These are phyloP conservation scores for Perithous albicinctus DNA, from an alignment of 2,888 invertebrate genomes.

Conservation along the genomic window DNA sequence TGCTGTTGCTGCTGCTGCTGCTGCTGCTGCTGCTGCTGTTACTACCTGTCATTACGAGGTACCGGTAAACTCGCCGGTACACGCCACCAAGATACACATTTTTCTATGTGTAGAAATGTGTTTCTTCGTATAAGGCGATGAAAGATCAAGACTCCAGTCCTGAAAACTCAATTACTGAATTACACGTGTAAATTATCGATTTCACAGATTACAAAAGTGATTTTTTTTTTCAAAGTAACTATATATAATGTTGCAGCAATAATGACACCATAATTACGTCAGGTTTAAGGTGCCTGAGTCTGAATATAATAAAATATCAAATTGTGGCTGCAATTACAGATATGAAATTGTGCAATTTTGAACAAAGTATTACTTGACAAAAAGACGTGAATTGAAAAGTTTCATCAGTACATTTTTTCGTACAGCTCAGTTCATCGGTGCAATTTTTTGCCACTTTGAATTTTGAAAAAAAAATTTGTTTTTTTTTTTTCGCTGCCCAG, in stretches of 20 bases:
- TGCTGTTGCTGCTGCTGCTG: constrained; percentile 36
- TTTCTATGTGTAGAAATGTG: constrained; percentile 24
- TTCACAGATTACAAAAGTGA: background rate
- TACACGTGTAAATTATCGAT: constrained; percentile 15
- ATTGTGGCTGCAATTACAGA: too few relatives aligned
- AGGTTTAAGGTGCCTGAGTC: too few relatives aligned
- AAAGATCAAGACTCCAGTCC: constrained; percentile 39
- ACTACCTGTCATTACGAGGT: constrained; percentile 66
- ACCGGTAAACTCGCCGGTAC: constrained; percentile 63
- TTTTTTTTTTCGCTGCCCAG: too few relatives aligned
- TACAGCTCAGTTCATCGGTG: too few relatives aligned
- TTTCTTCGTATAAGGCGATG: constrained; percentile 33
- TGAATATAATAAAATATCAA: background rate
- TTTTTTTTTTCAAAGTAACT: background rate
- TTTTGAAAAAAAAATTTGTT: too few relatives aligned
- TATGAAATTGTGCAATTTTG: too few relatives aligned
- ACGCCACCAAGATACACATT: constrained; percentile 53
- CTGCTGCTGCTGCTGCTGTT: constrained; percentile 52
- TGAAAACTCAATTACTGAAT: constrained; percentile 21
- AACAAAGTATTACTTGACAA: too few relatives aligned
- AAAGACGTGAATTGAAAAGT: too few relatives aligned
- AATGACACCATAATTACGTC: background rate
- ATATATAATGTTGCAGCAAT: background rate
- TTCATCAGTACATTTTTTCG: too few relatives aligned
- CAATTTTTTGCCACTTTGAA: too few relatives aligned